Conservation (phyloP, 1,140 invertebrate genomes). For the Muscidifurax raptorellus region DNA sequence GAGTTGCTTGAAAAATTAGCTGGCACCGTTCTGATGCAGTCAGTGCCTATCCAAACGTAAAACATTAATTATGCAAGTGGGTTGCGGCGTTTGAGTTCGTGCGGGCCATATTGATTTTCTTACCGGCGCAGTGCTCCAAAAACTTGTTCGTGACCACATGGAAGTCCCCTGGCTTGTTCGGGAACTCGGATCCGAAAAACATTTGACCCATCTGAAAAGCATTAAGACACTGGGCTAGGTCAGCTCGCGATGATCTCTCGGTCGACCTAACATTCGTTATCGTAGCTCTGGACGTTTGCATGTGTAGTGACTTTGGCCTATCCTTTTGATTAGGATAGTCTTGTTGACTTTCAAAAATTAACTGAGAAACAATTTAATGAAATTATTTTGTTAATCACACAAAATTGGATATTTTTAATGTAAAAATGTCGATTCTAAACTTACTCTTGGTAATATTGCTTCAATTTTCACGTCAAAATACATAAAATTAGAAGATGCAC, state of each 20-base stretch:
- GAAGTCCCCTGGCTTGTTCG: constrained; percentile 80
- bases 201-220: constrained; percentile 83
- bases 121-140: constrained; percentile 83
- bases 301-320: constrained; percentile 86
- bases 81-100: too few species aligned
- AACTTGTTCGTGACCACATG: constrained; percentile 85
- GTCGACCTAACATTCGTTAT: constrained; percentile 86
- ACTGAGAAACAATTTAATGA: constrained; percentile 72
- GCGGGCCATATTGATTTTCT: constrained; percentile 38
- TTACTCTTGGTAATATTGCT: constrained; percentile 92
- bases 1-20: constrained; percentile 70
- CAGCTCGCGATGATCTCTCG: constrained; percentile 81
- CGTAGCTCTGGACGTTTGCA: constrained; percentile 87
- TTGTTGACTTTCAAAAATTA: constrained; percentile 82
- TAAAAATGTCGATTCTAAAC: constrained; percentile 52
- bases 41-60: constrained; percentile 69
- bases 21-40: constrained; percentile 73
- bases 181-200: constrained; percentile 85
- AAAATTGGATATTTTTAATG: neutral
- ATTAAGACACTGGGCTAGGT: constrained; percentile 85
- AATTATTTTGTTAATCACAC: constrained; percentile 51
- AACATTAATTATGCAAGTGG: neutral
- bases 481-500: constrained; percentile 74
- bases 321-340: constrained; percentile 86
- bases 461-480: constrained; percentile 93